Conservation (phyloP, 2,888 invertebrate genomes). For the Yponomeuta evonymella region DNA sequence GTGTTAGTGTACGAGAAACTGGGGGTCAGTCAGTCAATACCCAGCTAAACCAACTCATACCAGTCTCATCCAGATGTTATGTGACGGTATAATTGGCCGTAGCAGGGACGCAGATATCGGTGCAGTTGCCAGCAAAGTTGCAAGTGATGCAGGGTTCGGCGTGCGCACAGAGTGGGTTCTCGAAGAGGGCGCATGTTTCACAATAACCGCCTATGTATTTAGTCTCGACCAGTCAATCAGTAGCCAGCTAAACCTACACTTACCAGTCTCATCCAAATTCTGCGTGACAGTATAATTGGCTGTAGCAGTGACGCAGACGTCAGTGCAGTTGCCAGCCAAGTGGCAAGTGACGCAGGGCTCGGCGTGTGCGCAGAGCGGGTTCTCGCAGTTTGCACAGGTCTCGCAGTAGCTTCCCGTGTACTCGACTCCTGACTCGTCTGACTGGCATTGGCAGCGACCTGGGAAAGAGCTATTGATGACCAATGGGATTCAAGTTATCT, state of each 20-base stretch:
- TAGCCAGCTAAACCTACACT: not conserved
- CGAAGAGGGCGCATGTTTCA: slow-evolving; percentile 67
- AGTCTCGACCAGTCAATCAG: too few species aligned
- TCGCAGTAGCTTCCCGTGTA: slow-evolving; percentile 72
- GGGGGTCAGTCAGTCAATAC: not conserved
- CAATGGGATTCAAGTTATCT: too few species aligned
- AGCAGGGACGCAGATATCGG: slow-evolving; percentile 46
- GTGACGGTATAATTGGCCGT: slow-evolving; percentile 54
- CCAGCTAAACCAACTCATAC: slow-evolving; percentile 25
- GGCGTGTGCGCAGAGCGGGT: slow-evolving; percentile 68
- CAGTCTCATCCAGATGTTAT: slow-evolving; percentile 32
- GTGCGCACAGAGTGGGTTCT: slow-evolving; percentile 64
- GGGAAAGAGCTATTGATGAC: slow-evolving; percentile 12
- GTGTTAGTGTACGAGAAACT: too few species aligned
- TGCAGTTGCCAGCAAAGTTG: slow-evolving; percentile 50
- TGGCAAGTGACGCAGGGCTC: slow-evolving; percentile 63
- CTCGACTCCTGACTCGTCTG: slow-evolving; percentile 33
- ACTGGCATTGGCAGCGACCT: slow-evolving; percentile 59
- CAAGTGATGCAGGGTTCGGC: slow-evolving; percentile 68
- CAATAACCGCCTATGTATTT: slow-evolving; percentile 68
- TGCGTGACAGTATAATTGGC: slow-evolving; percentile 57
- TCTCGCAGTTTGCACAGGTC: slow-evolving; percentile 64
- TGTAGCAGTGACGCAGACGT: slow-evolving; percentile 45
- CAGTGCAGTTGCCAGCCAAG: slow-evolving; percentile 48
- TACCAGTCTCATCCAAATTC: slow-evolving; percentile 33